Evolutionary conservation across 23 tunicate species (phyloP), one percentile per base, ranked within the genome.

Genomic region (Botrylloides violaceus): DNA sequence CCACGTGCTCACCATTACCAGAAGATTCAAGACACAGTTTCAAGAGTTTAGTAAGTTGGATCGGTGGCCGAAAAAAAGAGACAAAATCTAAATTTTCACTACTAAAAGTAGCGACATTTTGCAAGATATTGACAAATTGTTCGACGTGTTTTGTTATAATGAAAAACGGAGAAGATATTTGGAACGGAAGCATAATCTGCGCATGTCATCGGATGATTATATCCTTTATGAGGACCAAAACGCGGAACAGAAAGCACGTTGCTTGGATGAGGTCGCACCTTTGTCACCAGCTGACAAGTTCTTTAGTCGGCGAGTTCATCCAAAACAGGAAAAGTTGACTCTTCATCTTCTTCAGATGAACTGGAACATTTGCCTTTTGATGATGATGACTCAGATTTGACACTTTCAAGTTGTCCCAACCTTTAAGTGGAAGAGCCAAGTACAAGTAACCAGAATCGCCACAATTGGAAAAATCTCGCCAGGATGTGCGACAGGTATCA

Each of bases 121-220:
- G 53, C 53, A 43, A 43, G 53, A 43, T 43, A 15, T 43, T 9
- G 53, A 43, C 15, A 43, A 43, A 15, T 15, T 43, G 9, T 43
- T 43, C 15, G 53, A 43, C 53, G 15, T 43, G 12, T 43, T 43
- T 43, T 43, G 53, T 15, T 9, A 15, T 15, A 15, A 43, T 15
- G 53, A 43, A 9, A 43, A 43, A 43, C 53, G 15, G 15, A 43
- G 53, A 43, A 43, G 15, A 64, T 47, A 48, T 3, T 9, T 72
- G 64, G 77, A 72, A 23, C 48, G 32, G 32, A 24, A 72, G 36
- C 36, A 58, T 29, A 28, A 28, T 22, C 49, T 72, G 65, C 32
- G 71, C 33, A 72, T 72, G 77, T 32, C 77, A 22, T 24, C 56
- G 36, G 70, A 72, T 7, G 77, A 72, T 58, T 72, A 57, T 57